phyloP scores from a whole-genome alignment of 2,797 vertebrate species.

The Pseudochirops cupreus region DNA sequence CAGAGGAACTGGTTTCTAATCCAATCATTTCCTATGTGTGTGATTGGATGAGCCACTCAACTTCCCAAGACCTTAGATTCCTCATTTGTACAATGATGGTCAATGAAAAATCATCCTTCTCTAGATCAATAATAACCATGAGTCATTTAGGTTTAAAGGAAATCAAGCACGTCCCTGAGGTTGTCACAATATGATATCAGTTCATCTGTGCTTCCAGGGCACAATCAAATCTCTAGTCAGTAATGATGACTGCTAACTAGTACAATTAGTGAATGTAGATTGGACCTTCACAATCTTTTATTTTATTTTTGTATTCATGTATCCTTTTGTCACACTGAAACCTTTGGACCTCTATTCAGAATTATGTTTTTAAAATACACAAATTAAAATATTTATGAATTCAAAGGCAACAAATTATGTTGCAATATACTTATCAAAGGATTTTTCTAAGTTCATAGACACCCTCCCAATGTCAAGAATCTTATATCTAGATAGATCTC shows the following conservation, averaged over 20 bases:
- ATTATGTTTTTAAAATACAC: too few relatives aligned
- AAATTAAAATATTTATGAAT: background rate
- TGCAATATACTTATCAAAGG: background rate
- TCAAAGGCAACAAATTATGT: background rate
- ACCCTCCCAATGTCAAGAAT: background rate
- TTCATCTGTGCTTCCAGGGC: background rate
- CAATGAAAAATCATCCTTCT: background rate
- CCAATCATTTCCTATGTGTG: background rate
- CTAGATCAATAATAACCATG: background rate
- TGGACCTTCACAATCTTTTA: background rate
- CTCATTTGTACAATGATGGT: background rate
- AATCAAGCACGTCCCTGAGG: background rate
- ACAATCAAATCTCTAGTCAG: background rate
- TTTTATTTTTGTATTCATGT: background rate
- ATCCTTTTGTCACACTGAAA: background rate
- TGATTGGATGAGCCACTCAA: background rate
- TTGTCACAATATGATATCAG: background rate
- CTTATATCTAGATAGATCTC: background rate
- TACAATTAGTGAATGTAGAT: background rate
- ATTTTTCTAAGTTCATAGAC: background rate
- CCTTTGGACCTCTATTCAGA: background rate
- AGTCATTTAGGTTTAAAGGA: background rate
- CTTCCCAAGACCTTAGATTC: background rate
- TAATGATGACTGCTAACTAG: background rate
- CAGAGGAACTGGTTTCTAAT: background rate